Evolutionary conservation across 2,888 invertebrate genomes (phyloP), one percentile per base, ranked within the genome.

Genomic region (Chrysolina haemoptera): DNA sequence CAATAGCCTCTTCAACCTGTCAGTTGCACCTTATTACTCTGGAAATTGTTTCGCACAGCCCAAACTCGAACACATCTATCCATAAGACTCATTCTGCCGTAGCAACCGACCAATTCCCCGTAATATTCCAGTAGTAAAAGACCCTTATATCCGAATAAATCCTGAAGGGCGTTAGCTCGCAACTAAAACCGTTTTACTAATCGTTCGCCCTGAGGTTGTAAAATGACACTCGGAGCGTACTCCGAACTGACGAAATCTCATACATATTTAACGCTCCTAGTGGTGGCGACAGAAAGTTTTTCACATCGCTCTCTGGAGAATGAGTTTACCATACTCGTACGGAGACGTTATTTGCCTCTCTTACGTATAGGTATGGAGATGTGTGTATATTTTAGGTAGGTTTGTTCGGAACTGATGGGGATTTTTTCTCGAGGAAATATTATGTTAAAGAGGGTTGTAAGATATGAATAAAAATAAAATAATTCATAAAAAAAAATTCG

Each of bases 241-340:
- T 63, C 71, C 50, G 66, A 66, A 74, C 73, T 76, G 79, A 78
- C 74, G 78, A 76, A 78, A 78, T 55, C 79, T 81, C 81, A 80
- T 81, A 75, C 76, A 81, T 81, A 81, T 79, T 80, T 78, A 79
- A 81, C 70, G 75, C 48, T 46, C 11, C 48, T 59, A 43, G 63
- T 55, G 63, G 50, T 35, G 50, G 22, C 67, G 50, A 67, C 67
- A 62, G 62, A 70, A 70, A 67, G 62, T 69, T 73, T 74, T 74
- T 62, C 62, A 62, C 50, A 68, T 71, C 62, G 35, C 63, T 41
- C 16, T 55, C 55, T 11, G 53, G 72, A 50, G 59, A 18, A 55
- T 62, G 48, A 18, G 41, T 65, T 66, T 59, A 43, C 27, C 59
- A 27, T 59, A 35, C 35, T 35, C 8, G 35, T 6, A 27, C 18